phyloP scores from a whole-genome alignment of 2,113 vertebrate genomes.

The Lepus americanus region DNA sequence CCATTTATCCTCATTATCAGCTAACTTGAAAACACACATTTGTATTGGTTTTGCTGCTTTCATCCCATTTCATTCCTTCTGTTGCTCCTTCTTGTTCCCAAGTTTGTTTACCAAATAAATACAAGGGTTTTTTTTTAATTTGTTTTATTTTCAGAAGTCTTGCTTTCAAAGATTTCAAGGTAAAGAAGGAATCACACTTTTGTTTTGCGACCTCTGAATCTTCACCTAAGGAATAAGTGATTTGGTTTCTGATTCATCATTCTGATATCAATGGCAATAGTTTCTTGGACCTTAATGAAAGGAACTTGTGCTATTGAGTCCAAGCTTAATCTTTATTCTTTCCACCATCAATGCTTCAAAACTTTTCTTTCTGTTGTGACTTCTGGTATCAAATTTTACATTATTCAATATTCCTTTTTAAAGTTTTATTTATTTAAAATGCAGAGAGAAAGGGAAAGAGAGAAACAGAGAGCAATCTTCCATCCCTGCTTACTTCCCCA shows the following conservation, averaged over 20 bases:
- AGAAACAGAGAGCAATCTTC: no score
- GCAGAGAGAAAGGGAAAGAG: no score
- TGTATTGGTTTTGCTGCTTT: neutral
- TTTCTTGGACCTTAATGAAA: neutral
- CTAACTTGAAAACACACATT: neutral
- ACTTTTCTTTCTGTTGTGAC: neutral
- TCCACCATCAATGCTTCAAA: neutral
- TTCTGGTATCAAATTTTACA: neutral
- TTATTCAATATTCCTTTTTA: neutral
- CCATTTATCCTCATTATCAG: neutral
- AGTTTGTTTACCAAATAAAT: neutral
- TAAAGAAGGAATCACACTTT: neutral
- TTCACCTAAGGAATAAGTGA: neutral
- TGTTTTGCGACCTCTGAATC: neutral
- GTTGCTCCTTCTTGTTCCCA: neutral
- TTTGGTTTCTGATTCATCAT: neutral
- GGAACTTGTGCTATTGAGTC: neutral
- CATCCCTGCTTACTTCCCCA: no score
- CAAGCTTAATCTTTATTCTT: neutral
- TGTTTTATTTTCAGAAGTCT: neutral
- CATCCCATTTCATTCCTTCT: neutral
- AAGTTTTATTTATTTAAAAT: no score
- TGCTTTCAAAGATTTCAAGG: neutral
- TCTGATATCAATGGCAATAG: neutral
- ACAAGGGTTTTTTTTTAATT: neutral